Evolutionary conservation across 2,797 vertebrate species (phyloP).

Genomic region (Rhinichthys osculus): DNA sequence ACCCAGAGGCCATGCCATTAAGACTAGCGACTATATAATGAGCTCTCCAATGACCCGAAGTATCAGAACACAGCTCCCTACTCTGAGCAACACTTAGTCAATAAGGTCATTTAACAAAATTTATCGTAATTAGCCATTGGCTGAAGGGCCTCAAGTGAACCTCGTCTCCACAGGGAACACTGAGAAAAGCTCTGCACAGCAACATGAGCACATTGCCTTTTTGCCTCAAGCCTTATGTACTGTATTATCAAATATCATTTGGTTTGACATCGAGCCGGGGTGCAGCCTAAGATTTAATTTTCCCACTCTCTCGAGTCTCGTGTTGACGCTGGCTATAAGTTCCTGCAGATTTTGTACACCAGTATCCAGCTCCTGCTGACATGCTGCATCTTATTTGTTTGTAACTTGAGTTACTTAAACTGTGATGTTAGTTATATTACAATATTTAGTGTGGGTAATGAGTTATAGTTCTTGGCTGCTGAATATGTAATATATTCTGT

Average conservation of each 20-base stretch:
- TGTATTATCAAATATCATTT: neutral
- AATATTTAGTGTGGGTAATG: too few species aligned
- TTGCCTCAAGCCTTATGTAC: neutral
- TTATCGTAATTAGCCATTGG: conserved; percentile 38
- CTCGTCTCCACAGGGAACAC: conserved; percentile 26
- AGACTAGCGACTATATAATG: conserved; percentile 49
- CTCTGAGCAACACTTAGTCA: conserved; percentile 43
- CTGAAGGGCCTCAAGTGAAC: conserved; percentile 38
- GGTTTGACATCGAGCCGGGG: too few species aligned
- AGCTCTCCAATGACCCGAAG: conserved; percentile 52
- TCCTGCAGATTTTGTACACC: too few species aligned
- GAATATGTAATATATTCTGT: too few species aligned
- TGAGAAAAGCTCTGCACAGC: conserved; percentile 1
- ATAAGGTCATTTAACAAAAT: conserved; percentile 55
- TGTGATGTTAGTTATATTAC: too few species aligned
- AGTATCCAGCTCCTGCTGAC: too few species aligned
- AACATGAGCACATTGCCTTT: conserved; percentile 18
- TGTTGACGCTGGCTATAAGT: too few species aligned
- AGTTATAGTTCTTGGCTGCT: too few species aligned
- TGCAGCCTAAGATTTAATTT: too few species aligned
- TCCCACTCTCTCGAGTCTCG: too few species aligned
- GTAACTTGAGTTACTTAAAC: too few species aligned
- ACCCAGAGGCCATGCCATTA: conserved; percentile 41
- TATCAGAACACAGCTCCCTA: conserved; percentile 28
- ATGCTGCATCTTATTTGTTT: too few species aligned